Evolutionary conservation across 2,797 vertebrate species (phyloP).

Genomic region (Hydrocynus forskahlii): DNA sequence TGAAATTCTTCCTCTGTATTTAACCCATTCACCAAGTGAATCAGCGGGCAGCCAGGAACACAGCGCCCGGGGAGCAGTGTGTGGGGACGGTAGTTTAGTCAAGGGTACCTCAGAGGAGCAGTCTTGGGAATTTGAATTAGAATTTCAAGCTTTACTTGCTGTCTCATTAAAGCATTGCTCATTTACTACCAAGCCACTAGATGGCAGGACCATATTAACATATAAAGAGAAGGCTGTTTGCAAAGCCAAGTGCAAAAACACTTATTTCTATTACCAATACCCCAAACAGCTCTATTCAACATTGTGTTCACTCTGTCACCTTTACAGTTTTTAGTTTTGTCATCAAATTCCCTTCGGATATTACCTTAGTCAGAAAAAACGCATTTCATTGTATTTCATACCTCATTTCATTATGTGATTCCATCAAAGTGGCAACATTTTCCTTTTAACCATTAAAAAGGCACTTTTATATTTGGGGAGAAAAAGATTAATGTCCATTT

Average conservation of each 20-base stretch:
- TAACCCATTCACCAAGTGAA: too few relatives aligned
- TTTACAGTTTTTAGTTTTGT: background rate
- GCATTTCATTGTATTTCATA: background rate
- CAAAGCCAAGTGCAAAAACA: background rate
- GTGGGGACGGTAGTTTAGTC: too few relatives aligned
- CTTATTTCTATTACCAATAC: background rate
- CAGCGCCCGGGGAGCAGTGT: too few relatives aligned
- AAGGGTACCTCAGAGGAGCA: too few relatives aligned
- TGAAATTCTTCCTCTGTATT: too few relatives aligned
- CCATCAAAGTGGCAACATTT: too few relatives aligned
- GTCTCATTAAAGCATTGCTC: background rate
- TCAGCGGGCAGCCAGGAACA: too few relatives aligned
- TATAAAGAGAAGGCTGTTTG: background rate
- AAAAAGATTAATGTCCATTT: too few relatives aligned
- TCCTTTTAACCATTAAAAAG: too few relatives aligned
- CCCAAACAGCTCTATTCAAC: background rate
- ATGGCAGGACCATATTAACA: slow-evolving; percentile 37
- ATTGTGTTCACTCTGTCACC: background rate
- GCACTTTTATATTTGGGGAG: too few relatives aligned
- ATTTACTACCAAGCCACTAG: slow-evolving; percentile 36
- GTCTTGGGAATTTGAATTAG: too few relatives aligned
- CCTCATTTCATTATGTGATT: too few relatives aligned
- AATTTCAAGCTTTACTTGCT: background rate
- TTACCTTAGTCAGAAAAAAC: background rate
- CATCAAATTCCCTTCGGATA: background rate